Evolutionary conservation across 2,888 invertebrate genomes (phyloP), one percentile per base, ranked within the genome.

Genomic region (Synanthedon tipuliformis): DNA sequence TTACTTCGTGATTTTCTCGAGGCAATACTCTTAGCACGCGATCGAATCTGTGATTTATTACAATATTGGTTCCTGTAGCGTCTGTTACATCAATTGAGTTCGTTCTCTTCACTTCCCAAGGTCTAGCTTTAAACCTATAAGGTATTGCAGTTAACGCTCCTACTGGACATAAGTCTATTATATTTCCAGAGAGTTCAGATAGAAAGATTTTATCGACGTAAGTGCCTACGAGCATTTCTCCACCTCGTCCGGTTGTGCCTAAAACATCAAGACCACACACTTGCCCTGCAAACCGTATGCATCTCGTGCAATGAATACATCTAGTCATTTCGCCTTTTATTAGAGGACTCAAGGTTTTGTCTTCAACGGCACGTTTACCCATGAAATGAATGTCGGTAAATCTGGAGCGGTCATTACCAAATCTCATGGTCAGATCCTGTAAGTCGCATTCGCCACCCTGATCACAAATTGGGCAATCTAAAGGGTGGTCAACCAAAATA

Each of bases 401-500:
- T 53, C 98, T 89, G 12, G 96, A 95, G 56, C 96, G 91, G 80
- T 95, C 98, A 65, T 92, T 97, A 57, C 99, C 99, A 77, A 98
- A 99, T 13, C 95, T 95, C 96, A 99, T 96, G 8, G 98, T 95
- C 75, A 99, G 96, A 85, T 99, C 99, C 88, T 99, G 97, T 40
- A 95, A 88, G 81, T 96, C 96, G 66, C 96, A 96, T 78, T 96
- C 96, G 0, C 96, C 95, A 23, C 95, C 96, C 84, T 99, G 99
- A 81, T 99, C 99, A 81, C 99, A 99, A 79, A 99, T 99, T 4
- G 99, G 99, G 75, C 99, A 99, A 88, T 99, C 99, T 48, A 99
- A 85, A 0, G 99, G 99, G 85, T 99, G 99, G 70, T 99, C 98
- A 56, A 97, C 92, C 18, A 99, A 87, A 54, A 99, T 82, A 75